Base-by-base conservation (phyloP, 2,888 invertebrate genomes). In the Lissocephala sabroskyi region DNA sequence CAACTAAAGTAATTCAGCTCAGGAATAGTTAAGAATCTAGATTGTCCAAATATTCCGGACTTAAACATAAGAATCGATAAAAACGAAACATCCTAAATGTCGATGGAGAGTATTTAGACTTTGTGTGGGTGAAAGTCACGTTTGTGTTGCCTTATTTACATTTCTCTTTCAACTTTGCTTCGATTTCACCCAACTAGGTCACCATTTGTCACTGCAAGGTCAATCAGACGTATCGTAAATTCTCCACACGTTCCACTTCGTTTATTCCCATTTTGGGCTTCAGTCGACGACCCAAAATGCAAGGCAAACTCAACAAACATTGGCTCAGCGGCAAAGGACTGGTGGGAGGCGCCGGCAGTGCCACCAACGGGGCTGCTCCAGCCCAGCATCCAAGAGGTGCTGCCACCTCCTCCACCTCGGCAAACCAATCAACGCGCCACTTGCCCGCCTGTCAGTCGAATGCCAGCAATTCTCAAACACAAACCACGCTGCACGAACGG, bases 141-240 rank as follows among this genome's bases (percentile, higher is more conserved):
- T n/a, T n/a, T n/a, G n/a, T n/a, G n/a, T n/a, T n/a, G n/a, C n/a
- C n/a, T n/a, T 23, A 5, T 23, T 23, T 23, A 23, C 23, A n/a
- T n/a, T n/a, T 23, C 7, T 23, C 23, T 23, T 7, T 23, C 23
- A 23, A 23, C 23, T 23, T 23, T 23, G 23, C 23, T 5, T 23
- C 3, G 3, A 3, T 23, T 23, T 23, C 7, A 23, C 3, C 23
- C 23, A 23, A 23, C 23, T 85, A 91, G 91, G 90, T 91, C 63
- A 89, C 91, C 41, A 90, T 89, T 32, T 93, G 92, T 82, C 92
- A 93, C 82, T 93, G 92, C 83, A 89, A 92, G 62, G 90, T 92
- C 62, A 91, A 92, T 85, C 90, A 91, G 84, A 92, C 92, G 1
- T 92, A 92, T 84, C 89, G 90, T 40, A 87, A 89, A 28, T 86